These are phyloP conservation scores for Desmodus rotundus DNA, from an alignment of 2,113 vertebrate genomes.

Conservation along the genomic window DNA sequence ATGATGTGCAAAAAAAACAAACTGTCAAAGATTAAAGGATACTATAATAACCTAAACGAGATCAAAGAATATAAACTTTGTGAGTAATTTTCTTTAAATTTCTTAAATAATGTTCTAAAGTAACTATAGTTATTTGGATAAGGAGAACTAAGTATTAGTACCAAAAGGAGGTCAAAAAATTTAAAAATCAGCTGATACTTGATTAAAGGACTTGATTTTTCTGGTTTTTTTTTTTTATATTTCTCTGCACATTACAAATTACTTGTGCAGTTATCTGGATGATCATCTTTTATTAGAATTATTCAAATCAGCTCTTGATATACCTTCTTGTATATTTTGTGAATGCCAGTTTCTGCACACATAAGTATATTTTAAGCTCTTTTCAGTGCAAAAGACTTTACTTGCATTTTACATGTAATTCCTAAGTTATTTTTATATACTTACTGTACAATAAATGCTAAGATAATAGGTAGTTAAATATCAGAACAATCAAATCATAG, in stretches of 20 bases:
- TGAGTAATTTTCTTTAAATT: neutral
- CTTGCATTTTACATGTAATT: neutral
- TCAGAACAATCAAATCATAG: neutral
- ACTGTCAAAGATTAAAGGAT: constrained; percentile 35
- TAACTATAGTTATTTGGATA: neutral
- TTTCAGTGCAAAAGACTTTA: neutral
- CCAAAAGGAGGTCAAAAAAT: neutral
- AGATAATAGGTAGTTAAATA: neutral
- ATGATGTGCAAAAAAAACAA: neutral
- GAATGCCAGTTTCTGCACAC: neutral
- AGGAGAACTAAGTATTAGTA: neutral
- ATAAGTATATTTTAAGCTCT: neutral
- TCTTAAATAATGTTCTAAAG: constrained; percentile 27
- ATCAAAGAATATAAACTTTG: constrained; percentile 38
- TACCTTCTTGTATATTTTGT: neutral
- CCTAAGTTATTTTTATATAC: constrained; percentile 2
- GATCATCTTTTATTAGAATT: neutral
- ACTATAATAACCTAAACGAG: neutral
- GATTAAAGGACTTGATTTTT: neutral
- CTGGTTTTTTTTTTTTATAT: neutral
- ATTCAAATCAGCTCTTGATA: neutral
- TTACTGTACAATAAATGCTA: neutral
- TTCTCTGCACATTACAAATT: neutral
- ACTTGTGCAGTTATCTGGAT: neutral
- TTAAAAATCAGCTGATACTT: neutral